phyloP scores from a whole-genome alignment of 2,888 invertebrate species.

The Conus canariensis region DNA sequence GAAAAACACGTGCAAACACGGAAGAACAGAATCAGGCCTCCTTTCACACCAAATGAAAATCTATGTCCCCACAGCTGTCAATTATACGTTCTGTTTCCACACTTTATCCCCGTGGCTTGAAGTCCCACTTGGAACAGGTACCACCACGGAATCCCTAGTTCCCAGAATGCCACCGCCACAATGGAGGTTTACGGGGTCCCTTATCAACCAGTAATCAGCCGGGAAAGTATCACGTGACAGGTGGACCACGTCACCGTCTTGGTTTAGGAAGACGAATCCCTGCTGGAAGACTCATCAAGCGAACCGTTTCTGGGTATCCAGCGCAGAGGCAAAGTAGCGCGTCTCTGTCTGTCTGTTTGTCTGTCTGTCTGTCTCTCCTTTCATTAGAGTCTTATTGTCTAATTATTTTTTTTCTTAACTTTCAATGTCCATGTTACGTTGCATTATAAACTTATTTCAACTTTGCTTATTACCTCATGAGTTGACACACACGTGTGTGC shows the following conservation, averaged over 20 bases:
- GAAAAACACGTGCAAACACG: too few species aligned
- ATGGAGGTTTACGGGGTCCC: background rate
- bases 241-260: background rate
- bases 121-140: background rate
- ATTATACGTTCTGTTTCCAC: background rate
- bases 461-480: too few species aligned
- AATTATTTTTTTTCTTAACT: too few species aligned
- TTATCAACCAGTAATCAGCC: slow-evolving; percentile 2
- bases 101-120: background rate
- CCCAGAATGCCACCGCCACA: background rate
- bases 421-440: too few species aligned
- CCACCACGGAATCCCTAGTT: background rate
- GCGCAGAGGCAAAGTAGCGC: too few species aligned
- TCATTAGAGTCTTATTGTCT: too few species aligned
- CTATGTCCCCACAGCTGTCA: background rate
- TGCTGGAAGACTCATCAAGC: background rate
- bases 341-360: too few species aligned
- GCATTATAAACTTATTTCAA: too few species aligned
- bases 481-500: too few species aligned
- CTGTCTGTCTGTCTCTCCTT: too few species aligned
- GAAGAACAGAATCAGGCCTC: too few species aligned
- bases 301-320: background rate
- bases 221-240: background rate
- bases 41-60: too few species aligned
- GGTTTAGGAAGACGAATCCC: background rate